These are phyloP conservation scores for Notarius quadriscutis DNA, from an alignment of 2,113 vertebrate genomes.

Conservation along the genomic window DNA sequence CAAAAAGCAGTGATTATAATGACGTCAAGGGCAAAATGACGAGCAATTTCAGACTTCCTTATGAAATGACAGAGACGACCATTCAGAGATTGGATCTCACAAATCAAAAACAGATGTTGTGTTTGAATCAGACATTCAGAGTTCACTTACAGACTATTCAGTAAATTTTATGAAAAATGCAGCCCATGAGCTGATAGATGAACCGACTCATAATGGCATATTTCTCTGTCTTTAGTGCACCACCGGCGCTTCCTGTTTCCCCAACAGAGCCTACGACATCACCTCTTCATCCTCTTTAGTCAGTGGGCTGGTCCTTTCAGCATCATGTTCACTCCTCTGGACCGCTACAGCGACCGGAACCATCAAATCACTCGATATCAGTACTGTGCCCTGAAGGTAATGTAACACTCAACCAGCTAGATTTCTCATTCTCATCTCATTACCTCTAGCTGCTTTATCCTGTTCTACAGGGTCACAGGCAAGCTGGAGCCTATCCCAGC, in stretches of 20 bases:
- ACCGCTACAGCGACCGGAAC: constrained; percentile 95
- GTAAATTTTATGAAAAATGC: background rate
- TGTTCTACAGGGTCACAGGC: too few species aligned
- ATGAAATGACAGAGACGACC: background rate
- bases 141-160: background rate
- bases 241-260: constrained; percentile 97
- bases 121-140: background rate
- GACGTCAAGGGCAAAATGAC: background rate
- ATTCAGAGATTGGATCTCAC: background rate
- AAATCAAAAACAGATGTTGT: background rate
- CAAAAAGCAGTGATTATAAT: constrained; percentile 35
- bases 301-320: constrained; percentile 99
- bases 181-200: background rate
- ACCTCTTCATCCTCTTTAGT: constrained; percentile 97
- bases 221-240: constrained; percentile 79
- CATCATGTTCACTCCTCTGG: constrained; percentile 96
- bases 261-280: constrained; percentile 94
- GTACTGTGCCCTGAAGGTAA: constrained; percentile 95
- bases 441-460: too few species aligned
- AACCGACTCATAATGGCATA: background rate
- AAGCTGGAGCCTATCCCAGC: too few species aligned
- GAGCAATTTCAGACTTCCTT: background rate
- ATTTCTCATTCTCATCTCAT: too few species aligned
- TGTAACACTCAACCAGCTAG: too few species aligned
- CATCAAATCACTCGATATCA: constrained; percentile 98